Percentiles rank a stretch among this genome's conserved stretches.
These are phyloP conservation scores for Schizopygopsis pylzovi DNA, from an alignment of 2,797 vertebrate species.

Conservation along the genomic window DNA sequence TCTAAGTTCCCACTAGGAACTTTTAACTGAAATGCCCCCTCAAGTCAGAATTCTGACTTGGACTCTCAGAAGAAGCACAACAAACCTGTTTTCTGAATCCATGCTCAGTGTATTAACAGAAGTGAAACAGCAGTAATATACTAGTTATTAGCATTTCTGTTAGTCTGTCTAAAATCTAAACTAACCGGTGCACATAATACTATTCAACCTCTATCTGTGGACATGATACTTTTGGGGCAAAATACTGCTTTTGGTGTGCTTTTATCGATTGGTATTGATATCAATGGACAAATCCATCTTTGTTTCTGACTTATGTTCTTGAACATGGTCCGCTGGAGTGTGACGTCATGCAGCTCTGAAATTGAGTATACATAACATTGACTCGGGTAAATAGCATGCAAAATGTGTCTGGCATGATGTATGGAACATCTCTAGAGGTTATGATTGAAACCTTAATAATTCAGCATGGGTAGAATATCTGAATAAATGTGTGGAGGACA, in stretches of 20 bases:
- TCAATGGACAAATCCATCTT: background rate
- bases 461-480: conserved; percentile 32
- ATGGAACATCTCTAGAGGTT: background rate
- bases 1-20: too few species aligned
- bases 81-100: background rate
- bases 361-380: background rate
- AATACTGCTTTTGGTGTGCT: background rate
- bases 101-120: background rate
- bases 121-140: too few species aligned
- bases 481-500: conserved; percentile 46
- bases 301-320: background rate
- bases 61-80: too few species aligned
- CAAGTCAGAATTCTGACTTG: too few species aligned
- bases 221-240: background rate
- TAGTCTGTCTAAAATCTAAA: background rate
- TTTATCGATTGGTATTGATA: background rate
- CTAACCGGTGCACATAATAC: background rate
- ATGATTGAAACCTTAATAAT: conserved; percentile 1
- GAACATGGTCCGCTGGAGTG: background rate
- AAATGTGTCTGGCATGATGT: background rate
- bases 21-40: too few species aligned
- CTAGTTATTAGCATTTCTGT: background rate
- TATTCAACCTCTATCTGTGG: background rate
- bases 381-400: background rate
- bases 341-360: background rate